Evolutionary conservation across 2,797 vertebrate genomes (phyloP), one percentile per base, ranked within the genome.

Genomic region (Erethizon dorsatum): DNA sequence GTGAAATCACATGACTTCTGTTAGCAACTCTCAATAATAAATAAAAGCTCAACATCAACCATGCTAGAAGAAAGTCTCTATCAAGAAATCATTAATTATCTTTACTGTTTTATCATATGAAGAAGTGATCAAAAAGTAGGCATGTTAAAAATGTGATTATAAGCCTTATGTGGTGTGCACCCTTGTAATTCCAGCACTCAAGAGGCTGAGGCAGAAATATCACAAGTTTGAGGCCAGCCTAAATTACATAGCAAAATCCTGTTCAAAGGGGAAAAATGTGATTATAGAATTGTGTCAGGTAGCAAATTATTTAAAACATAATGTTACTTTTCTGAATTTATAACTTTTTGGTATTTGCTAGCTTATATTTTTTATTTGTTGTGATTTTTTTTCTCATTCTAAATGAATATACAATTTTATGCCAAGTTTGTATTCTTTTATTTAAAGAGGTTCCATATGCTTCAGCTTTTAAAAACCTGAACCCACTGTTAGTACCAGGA

Each of bases 231-330:
- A 69, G 67, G 18, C 67, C n/a, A n/a, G 17, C 20, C 18, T 41
- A 20, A 71, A 37, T 41, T 22, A 22, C 37, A 22, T 41, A 41
- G 12, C 67, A 71, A 67, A 67, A 67, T n/a, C 65, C 6, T 67
- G 33, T 67, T n/a, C 15, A n/a, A 67, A 5, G 8, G 20, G 69
- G 18, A 71, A 78, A 94, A 59, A 57, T 63, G 18, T 47, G 18
- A 41, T 50, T 83, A 52, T 37, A 75, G 45, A 47, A 4, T 75
- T 75, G 20, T 77, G 4, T n/a, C 20, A 57, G 52, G 5, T n/a
- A 95, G 85, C n/a, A 83, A 90, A 77, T 18, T 77, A 91, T 37
- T 79, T 93, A 12, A 91, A 85, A 88, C 11, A 79, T 31, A 33
- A 52, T 63, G 26, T 33, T 86, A 67, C 45, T 83, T 73, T 88